Conservation (phyloP, 1,140 invertebrate genomes). For the Lycorma delicatula region DNA sequence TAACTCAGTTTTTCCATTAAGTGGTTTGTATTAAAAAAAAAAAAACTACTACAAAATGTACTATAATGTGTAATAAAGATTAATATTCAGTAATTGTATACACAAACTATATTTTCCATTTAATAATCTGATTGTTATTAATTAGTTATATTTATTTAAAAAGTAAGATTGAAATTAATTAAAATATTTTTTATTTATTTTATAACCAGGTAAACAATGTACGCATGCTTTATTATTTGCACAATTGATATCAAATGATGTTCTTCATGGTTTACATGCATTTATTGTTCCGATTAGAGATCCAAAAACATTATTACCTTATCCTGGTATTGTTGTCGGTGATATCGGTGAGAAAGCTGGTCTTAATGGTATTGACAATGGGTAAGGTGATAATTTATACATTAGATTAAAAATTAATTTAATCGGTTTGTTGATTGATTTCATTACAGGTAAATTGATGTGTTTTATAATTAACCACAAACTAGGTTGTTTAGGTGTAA, state of each 20-base stretch:
- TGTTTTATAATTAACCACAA: no score
- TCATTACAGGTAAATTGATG: no score
- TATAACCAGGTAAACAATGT: slow-evolving; percentile 64
- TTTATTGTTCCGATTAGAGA: slow-evolving; percentile 81
- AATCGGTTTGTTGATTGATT: no score
- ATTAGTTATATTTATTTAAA: neutral
- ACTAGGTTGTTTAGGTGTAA: no score
- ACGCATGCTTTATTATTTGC: slow-evolving; percentile 84
- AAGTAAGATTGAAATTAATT: neutral
- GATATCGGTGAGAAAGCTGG: slow-evolving; percentile 86
- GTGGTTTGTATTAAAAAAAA: no score
- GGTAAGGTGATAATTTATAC: no score
- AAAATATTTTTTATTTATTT: neutral
- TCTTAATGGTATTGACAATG: slow-evolving; percentile 84
- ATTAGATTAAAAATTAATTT: no score
- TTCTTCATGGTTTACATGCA: slow-evolving; percentile 70
- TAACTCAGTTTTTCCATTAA: no score
- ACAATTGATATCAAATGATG: slow-evolving; percentile 70
- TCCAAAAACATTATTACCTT: slow-evolving; percentile 58
- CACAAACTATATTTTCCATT: neutral
- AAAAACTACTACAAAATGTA: no score
- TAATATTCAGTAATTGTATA: neutral
- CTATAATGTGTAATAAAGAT: no score
- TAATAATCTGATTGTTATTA: neutral
- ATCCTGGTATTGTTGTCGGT: slow-evolving; percentile 57